phyloP scores from a whole-genome alignment of 2,888 invertebrate genomes.

The Agriotes lineatus region DNA sequence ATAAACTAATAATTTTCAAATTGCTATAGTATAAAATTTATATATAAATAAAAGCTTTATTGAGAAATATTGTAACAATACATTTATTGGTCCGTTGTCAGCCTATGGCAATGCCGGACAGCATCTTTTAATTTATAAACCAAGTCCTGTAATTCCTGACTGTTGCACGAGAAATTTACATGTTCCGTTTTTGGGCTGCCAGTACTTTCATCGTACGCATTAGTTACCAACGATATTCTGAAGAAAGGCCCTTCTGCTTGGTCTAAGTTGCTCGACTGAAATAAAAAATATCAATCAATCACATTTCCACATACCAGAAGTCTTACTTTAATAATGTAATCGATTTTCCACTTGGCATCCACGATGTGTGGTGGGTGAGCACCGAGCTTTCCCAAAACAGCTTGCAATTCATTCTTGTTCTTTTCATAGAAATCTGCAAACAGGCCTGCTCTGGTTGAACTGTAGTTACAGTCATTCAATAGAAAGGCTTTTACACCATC shows the following conservation, averaged over 20 bases:
- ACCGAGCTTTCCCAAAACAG: constrained; percentile 60
- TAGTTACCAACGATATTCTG: constrained; percentile 58
- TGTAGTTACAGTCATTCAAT: constrained; percentile 54
- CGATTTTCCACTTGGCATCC: constrained; percentile 74
- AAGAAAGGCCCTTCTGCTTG: constrained; percentile 61
- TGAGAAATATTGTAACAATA: too few relatives aligned
- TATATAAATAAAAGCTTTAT: too few relatives aligned
- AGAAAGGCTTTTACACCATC: constrained; percentile 55
- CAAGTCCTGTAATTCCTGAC: constrained; percentile 75
- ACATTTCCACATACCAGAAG: neutral
- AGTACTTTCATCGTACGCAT: constrained; percentile 61
- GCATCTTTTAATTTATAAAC: constrained; percentile 77
- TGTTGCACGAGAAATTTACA: constrained; percentile 73
- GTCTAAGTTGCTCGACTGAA: constrained; percentile 60
- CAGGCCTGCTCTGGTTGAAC: constrained; percentile 49
- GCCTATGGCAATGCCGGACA: constrained; percentile 72
- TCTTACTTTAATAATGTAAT: constrained; percentile 65
- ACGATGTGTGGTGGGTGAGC: constrained; percentile 68
- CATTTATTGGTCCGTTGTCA: constrained; percentile 57
- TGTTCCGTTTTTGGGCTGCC: constrained; percentile 64
- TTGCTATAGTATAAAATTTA: too few relatives aligned
- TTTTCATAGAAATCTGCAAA: constrained; percentile 57
- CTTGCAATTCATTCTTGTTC: constrained; percentile 55
- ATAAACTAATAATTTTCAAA: too few relatives aligned
- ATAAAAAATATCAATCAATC: constrained; percentile 28